Evolutionary conservation across 2,113 vertebrate species (phyloP).

Genomic region (Sinocyclocheilus anshuiensis): DNA sequence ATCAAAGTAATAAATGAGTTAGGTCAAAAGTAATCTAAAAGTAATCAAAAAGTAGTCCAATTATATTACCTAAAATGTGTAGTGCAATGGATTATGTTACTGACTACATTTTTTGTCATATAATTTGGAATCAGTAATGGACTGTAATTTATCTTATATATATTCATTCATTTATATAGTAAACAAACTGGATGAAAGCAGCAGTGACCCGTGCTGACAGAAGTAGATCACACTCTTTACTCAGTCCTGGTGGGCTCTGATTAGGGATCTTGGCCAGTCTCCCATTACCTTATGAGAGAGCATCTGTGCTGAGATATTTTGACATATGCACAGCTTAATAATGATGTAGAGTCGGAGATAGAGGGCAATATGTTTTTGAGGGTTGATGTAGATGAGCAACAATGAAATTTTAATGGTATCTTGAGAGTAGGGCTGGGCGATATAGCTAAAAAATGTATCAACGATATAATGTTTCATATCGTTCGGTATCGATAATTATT

Average conservation of each 20-base stretch:
- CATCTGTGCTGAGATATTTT: constrained; percentile 39
- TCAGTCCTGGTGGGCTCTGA: neutral
- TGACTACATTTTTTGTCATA: no score
- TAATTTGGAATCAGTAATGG: no score
- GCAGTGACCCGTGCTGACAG: neutral
- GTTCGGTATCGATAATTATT: no score
- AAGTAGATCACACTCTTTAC: neutral
- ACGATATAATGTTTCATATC: no score
- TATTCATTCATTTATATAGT: neutral
- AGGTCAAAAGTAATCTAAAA: no score
- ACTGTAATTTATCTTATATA: no score
- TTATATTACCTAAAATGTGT: no score
- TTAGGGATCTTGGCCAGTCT: constrained; percentile 26
- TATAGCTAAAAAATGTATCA: no score
- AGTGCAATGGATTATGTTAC: no score
- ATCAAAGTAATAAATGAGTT: no score
- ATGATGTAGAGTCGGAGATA: neutral
- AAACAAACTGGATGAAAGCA: neutral
- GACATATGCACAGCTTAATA: constrained; percentile 7
- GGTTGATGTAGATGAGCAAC: neutral
- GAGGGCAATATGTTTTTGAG: neutral
- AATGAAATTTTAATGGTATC: neutral
- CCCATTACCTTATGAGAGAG: constrained; percentile 26
- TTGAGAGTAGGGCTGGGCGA: neutral
- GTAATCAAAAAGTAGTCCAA: no score